Evolutionary conservation across 2,797 vertebrate genomes (phyloP).

Genomic region (Moxostoma hubbsi): DNA sequence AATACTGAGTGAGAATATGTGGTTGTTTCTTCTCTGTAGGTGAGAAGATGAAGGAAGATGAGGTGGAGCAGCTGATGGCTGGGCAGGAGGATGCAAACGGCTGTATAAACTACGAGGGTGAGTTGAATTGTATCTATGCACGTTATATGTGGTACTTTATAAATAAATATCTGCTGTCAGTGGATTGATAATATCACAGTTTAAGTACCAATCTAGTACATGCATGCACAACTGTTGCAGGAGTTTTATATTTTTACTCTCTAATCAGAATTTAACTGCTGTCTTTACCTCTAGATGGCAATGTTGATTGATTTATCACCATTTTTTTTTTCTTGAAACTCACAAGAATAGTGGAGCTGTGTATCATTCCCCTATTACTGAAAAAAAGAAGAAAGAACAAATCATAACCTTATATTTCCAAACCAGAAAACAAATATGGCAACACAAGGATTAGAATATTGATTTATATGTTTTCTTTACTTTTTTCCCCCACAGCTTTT

Average conservation of each 20-base stretch:
- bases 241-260: not conserved
- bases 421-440: not conserved
- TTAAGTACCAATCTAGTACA: not conserved
- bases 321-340: too few relatives aligned
- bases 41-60: conserved; percentile 82
- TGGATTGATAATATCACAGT: not conserved
- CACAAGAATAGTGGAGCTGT: not conserved
- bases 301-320: not conserved
- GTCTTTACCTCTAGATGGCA: conserved; percentile 1
- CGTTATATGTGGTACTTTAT: not conserved
- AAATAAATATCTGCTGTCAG: not conserved
- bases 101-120: conserved; percentile 83
- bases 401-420: too few relatives aligned
- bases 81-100: conserved; percentile 83
- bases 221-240: not conserved
- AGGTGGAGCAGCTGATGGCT: conserved; percentile 83
- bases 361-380: too few relatives aligned
- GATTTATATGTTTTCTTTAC: not conserved
- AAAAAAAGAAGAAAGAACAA: too few relatives aligned
- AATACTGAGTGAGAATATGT: not conserved
- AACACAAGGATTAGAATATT: not conserved
- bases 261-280: not conserved
- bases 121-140: not conserved
- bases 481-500: conserved; percentile 68
- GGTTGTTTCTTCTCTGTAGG: conserved; percentile 62